Evolutionary conservation across 2,113 vertebrate species (phyloP).

Genomic region (Haliaeetus leucogaster): DNA sequence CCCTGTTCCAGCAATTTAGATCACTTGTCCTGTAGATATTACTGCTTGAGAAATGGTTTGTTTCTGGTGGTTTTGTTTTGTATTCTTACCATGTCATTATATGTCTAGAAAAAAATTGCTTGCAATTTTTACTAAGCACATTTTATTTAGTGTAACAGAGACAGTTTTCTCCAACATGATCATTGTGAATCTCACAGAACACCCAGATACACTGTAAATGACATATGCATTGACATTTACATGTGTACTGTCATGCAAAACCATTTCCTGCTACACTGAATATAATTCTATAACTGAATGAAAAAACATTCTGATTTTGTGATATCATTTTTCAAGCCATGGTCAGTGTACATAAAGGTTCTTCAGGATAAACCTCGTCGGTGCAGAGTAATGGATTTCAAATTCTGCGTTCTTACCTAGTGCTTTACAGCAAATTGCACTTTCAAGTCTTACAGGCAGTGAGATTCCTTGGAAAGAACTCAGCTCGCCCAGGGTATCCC

Average conservation of each 20-base stretch:
- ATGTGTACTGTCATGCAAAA: conserved; percentile 85
- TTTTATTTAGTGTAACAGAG: conserved; percentile 76
- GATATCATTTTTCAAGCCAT: conserved; percentile 68
- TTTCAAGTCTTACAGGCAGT: conserved; percentile 33
- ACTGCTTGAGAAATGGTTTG: conserved; percentile 83
- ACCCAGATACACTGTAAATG: conserved; percentile 72
- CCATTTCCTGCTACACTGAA: conserved; percentile 81
- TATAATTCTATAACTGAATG: conserved; percentile 67
- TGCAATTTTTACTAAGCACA: conserved; percentile 75
- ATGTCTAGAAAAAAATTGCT: conserved; percentile 74
- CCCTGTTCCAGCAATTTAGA: conserved; percentile 89
- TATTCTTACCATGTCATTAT: conserved; percentile 75
- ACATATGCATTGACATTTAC: conserved; percentile 87
- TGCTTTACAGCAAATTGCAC: conserved; percentile 50
- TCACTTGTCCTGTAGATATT: conserved; percentile 85
- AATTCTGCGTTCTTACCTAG: conserved; percentile 44
- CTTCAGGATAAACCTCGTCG: conserved; percentile 64
- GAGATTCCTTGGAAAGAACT: conserved; percentile 23
- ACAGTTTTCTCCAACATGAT: conserved; percentile 61
- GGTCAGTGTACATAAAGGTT: conserved; percentile 65
- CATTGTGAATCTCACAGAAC: conserved; percentile 69
- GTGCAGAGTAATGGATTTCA: conserved; percentile 54
- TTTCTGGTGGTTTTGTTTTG: conserved; percentile 85
- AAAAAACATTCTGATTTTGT: conserved; percentile 64
- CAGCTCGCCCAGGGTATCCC: background rate